Percentiles rank a stretch among this genome's conserved stretches.
phyloP scores from a whole-genome alignment of 2,888 invertebrate genomes.

The Heteromyza rotundicornis region DNA sequence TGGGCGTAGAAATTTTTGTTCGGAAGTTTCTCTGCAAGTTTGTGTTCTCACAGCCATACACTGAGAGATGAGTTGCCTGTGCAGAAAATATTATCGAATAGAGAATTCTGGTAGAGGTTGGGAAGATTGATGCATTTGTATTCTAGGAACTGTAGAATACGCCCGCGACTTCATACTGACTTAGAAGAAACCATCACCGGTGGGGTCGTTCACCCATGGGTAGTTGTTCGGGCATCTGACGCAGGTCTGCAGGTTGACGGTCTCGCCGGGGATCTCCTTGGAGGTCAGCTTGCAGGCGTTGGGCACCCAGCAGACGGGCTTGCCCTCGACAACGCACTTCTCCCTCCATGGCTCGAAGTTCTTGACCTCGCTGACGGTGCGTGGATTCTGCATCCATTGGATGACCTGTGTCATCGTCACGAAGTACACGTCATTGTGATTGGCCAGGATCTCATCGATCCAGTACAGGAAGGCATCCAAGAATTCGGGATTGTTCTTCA shows the following conservation, averaged over 20 bases:
- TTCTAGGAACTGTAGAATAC: slow-evolving; percentile 27
- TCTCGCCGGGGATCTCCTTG: slow-evolving; percentile 93
- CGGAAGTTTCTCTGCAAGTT: neutral
- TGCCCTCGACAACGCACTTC: slow-evolving; percentile 87
- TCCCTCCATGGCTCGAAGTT: slow-evolving; percentile 95
- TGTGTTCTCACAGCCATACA: neutral
- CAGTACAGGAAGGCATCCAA: slow-evolving; percentile 91
- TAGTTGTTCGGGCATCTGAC: slow-evolving; percentile 93
- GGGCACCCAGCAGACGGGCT: slow-evolving; percentile 84
- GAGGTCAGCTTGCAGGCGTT: slow-evolving; percentile 90
- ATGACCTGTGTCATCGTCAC: slow-evolving; percentile 96
- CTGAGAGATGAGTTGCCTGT: neutral
- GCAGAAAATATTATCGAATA: neutral
- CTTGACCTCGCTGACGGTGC: slow-evolving; percentile 82
- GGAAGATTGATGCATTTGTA: too few species aligned
- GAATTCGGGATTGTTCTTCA: slow-evolving; percentile 91
- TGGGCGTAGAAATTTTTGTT: too few species aligned
- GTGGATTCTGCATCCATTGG: slow-evolving; percentile 93
- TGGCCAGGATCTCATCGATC: slow-evolving; percentile 86
- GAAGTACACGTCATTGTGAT: slow-evolving; percentile 91
- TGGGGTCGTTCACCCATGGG: slow-evolving; percentile 93
- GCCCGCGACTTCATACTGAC: slow-evolving; percentile 53
- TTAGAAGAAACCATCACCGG: slow-evolving; percentile 78
- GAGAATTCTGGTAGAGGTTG: too few species aligned
- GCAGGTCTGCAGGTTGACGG: slow-evolving; percentile 91